Evolutionary conservation across 2,113 vertebrate genomes (phyloP), one percentile per base, ranked within the genome.

Genomic region (Illadopsis cleaveri): DNA sequence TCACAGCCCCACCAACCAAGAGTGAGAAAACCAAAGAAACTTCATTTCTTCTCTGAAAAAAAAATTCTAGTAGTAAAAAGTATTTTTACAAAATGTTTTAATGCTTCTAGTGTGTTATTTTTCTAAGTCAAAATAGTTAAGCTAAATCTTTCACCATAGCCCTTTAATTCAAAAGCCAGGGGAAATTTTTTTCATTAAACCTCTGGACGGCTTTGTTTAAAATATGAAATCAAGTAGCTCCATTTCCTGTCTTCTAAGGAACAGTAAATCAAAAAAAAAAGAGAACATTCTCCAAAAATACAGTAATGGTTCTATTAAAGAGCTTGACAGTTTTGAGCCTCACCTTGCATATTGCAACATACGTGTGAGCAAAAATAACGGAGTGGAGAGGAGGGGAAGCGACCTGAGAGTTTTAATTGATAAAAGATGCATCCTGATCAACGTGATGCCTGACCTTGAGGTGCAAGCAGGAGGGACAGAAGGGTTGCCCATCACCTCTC

Each of bases 181-280:
- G 90, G 92, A 96, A 96, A 86, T 92, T 96, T 96, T 97, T 96
- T 96, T 97, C 92, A 96, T 97, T 96, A 97, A 97, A 96, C 82
- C 92, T 93, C 92, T 97, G 96, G 96, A 88, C 18, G n/a, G 96
- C 92, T 96, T 96, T 96, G 92, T 96, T 97, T 96, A 89, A 96
- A 97, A 96, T 95, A 94, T 86, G 94, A 97, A 97, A 97, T 97
- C 96, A 96, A 97, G 96, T 96, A 97, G 96, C 94, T 96, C 96
- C 96, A 97, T 97, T 97, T 97, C 96, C 96, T 96, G 96, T 95
- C 96, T 97, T 97, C 94, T 96, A 82, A 97, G 88, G 94, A 92
- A 94, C 94, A 94, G 85, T 96, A 96, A 97, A 97, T 96, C 94
- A 97, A 96, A 93, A 14, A 93, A 14, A 47, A 27, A 81, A 13